Conservation (phyloP, 2,797 vertebrate species). For the Sarcophilus harrisii region DNA sequence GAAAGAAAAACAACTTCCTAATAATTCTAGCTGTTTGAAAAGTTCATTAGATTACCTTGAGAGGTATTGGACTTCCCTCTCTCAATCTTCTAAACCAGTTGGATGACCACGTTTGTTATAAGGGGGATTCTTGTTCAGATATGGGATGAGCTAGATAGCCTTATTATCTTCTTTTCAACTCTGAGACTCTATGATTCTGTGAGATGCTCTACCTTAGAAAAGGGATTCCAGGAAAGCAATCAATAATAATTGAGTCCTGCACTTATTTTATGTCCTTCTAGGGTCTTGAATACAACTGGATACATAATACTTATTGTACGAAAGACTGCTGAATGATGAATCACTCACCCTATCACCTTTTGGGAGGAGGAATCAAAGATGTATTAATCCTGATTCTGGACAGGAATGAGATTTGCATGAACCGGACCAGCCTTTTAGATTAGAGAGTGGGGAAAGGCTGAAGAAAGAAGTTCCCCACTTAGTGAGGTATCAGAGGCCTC, state of each 20-base stretch:
- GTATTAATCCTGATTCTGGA: neutral
- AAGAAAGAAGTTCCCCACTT: neutral
- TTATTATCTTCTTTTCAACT: neutral
- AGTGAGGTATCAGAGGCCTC: neutral
- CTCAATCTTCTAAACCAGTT: neutral
- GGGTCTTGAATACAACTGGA: conserved; percentile 49
- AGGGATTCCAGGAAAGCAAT: conserved; percentile 10
- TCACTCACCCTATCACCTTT: neutral
- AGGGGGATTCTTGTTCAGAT: neutral
- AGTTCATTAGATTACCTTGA: neutral
- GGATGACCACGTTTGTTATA: neutral
- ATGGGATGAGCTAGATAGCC: neutral
- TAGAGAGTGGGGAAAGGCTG: neutral
- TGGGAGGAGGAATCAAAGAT: conserved; percentile 1
- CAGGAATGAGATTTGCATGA: neutral
- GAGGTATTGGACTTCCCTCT: neutral
- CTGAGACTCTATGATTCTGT: neutral
- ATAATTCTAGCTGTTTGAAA: neutral
- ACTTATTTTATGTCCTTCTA: conserved; percentile 46
- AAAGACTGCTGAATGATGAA: conserved; percentile 69
- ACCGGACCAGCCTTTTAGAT: neutral
- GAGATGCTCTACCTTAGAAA: neutral
- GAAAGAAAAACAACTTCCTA: neutral
- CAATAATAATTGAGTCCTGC: conserved; percentile 53
- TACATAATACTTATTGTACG: conserved; percentile 77